phyloP scores from a whole-genome alignment of 2,888 invertebrate species.

The Nudaria mundana region DNA sequence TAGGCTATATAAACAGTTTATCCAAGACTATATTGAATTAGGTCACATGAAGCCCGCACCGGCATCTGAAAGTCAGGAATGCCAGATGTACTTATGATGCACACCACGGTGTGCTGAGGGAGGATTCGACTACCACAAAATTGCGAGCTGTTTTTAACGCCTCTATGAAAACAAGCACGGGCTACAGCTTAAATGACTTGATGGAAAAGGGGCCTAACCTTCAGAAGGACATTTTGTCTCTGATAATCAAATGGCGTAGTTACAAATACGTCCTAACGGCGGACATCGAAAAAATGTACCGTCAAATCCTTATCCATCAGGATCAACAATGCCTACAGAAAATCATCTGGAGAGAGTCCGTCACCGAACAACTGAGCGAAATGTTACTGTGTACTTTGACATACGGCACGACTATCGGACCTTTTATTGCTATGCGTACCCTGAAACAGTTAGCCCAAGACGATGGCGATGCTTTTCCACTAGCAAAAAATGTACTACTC shows the following conservation, averaged over 20 bases:
- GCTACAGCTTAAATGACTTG: background rate
- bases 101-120: background rate
- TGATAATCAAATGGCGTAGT: conserved; percentile 18
- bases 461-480: conserved; percentile 4
- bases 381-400: background rate
- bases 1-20: conserved; percentile 1
- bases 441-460: conserved; percentile 12
- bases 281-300: conserved; percentile 25
- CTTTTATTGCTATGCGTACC: conserved; percentile 11
- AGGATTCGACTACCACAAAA: conserved; percentile 1
- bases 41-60: background rate
- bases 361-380: background rate
- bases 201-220: conserved; percentile 13
- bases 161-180: background rate
- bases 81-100: background rate
- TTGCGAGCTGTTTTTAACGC: conserved; percentile 4
- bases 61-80: background rate
- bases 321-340: conserved; percentile 17
- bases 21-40: background rate
- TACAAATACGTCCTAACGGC: conserved; percentile 19
- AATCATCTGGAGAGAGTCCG: conserved; percentile 6
- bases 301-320: conserved; percentile 12
- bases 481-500: background rate
- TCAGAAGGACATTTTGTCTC: conserved; percentile 12
- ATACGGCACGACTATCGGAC: no score